phyloP scores from a whole-genome alignment of 1,140 invertebrate species.

The Helicoverpa armigera region DNA sequence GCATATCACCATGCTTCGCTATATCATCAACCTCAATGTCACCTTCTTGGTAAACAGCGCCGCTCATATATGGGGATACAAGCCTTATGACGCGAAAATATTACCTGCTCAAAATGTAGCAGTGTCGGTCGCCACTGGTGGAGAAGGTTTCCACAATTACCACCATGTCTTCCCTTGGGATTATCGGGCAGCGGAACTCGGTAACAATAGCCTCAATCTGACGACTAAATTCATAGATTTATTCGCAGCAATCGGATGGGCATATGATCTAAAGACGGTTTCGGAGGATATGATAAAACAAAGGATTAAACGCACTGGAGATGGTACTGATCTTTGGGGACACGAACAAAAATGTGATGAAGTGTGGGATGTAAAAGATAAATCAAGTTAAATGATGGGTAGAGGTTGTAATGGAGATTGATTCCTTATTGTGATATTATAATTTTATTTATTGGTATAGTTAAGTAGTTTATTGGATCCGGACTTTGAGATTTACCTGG shows the following conservation, averaged over 20 bases:
- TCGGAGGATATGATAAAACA: conserved; percentile 48
- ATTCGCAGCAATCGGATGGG: conserved; percentile 84
- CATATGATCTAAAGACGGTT: conserved; percentile 83
- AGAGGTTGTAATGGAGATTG: too few relatives aligned
- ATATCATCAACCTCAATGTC: conserved; percentile 88
- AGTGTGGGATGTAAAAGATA: background rate
- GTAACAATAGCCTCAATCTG: conserved; percentile 87
- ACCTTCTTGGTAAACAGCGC: conserved; percentile 93
- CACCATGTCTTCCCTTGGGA: conserved; percentile 96
- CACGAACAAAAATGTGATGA: conserved; percentile 12
- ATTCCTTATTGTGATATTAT: background rate
- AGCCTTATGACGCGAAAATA: conserved; percentile 89
- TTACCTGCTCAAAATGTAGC: conserved; percentile 49
- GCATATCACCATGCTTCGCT: conserved; percentile 92
- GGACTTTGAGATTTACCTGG: too few relatives aligned
- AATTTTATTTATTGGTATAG: background rate
- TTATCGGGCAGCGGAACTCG: conserved; percentile 93
- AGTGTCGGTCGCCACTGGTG: conserved; percentile 42
- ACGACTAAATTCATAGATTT: conserved; percentile 90
- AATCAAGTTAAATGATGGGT: background rate
- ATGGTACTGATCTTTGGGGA: conserved; percentile 57
- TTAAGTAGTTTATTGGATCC: too few relatives aligned
- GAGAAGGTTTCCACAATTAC: conserved; percentile 95
- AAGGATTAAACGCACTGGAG: conserved; percentile 54
- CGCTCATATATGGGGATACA: conserved; percentile 88